Evolutionary conservation across 2,113 vertebrate species (phyloP).

Genomic region (Platanista minor): DNA sequence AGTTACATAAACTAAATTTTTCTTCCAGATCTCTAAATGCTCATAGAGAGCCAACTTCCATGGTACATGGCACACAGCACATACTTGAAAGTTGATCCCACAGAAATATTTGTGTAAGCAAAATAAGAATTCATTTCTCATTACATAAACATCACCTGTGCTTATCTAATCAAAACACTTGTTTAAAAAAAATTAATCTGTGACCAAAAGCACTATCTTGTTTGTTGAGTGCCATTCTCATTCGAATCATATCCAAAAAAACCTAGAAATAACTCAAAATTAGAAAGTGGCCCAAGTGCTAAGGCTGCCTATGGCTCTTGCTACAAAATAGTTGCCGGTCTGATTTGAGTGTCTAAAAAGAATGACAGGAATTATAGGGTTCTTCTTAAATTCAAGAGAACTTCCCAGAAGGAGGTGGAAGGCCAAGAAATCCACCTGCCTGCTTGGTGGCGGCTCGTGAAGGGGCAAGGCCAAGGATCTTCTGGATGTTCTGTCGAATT

Average conservation of each 20-base stretch:
- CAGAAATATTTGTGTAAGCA: background rate
- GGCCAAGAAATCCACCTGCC: slow-evolving; percentile 96
- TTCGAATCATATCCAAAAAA: background rate
- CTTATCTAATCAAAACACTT: background rate
- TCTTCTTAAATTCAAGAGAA: slow-evolving; percentile 81
- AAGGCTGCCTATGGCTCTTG: background rate
- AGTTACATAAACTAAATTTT: background rate
- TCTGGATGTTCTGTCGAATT: slow-evolving; percentile 99
- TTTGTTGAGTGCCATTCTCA: background rate
- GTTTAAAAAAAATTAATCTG: background rate
- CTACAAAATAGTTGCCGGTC: background rate
- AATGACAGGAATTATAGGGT: background rate
- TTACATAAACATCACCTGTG: background rate
- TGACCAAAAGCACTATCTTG: background rate
- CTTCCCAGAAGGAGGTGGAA: slow-evolving; percentile 96
- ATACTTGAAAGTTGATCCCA: background rate
- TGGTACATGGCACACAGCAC: background rate
- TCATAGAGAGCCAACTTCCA: background rate
- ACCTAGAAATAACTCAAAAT: background rate
- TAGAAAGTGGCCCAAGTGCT: background rate
- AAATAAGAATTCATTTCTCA: background rate
- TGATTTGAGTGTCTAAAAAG: background rate
- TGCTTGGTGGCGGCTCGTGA: slow-evolving; percentile 98
- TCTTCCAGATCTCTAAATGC: background rate
- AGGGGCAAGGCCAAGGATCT: slow-evolving; percentile 96